Evolutionary conservation across 2,113 vertebrate genomes (phyloP).

Genomic region (Callipepla californica): DNA sequence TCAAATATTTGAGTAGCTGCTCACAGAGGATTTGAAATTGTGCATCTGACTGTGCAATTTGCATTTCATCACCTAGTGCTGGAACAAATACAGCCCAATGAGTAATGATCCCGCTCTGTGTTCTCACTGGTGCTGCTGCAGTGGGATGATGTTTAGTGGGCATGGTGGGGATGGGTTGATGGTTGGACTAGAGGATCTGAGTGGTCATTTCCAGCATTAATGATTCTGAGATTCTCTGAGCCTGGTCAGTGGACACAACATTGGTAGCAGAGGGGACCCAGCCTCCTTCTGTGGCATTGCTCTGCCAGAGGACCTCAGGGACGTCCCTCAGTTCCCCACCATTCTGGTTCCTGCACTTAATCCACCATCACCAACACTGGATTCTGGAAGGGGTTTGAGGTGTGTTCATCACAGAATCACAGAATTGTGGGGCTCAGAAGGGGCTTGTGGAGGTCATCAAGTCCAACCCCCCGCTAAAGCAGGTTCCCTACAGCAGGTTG

Average conservation of each 20-base stretch:
- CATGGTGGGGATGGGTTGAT: no score
- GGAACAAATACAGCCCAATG: constrained; percentile 57
- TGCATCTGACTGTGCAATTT: constrained; percentile 46
- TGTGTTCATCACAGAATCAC: not conserved
- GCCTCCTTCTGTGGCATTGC: constrained; percentile 39
- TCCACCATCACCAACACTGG: not conserved
- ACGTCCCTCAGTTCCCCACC: constrained; percentile 4
- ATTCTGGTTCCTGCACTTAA: not conserved
- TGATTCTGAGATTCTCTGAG: not conserved
- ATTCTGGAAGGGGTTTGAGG: not conserved
- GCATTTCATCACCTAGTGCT: constrained; percentile 59
- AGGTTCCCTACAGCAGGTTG: not conserved
- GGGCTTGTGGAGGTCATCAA: no score
- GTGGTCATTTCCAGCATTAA: no score
- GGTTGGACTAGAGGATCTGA: no score
- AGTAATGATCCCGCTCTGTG: constrained; percentile 46
- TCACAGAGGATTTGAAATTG: constrained; percentile 29
- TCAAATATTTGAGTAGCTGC: not conserved
- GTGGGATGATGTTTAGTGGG: not conserved
- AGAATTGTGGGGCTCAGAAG: no score
- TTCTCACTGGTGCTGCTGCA: constrained; percentile 1
- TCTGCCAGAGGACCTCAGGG: constrained; percentile 22
- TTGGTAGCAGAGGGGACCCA: not conserved
- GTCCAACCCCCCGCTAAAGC: no score
- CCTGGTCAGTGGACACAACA: constrained; percentile 20